A percentile compares a stretch with the other conserved stretches of the same genome.
Conservation (phyloP, 2,113 vertebrate genomes). For the Monarcha castaneiventris region DNA sequence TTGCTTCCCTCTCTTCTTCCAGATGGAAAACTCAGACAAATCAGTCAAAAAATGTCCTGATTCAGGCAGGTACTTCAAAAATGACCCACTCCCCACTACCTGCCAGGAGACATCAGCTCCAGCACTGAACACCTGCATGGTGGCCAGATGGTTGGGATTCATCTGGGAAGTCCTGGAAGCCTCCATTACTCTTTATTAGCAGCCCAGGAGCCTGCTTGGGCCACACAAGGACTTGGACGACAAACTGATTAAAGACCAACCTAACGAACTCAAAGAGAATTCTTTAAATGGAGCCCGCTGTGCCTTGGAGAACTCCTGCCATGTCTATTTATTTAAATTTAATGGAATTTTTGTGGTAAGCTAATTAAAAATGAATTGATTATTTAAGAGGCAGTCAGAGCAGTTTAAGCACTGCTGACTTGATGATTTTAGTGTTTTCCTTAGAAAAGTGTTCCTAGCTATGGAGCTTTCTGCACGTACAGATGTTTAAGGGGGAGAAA, state of each 20-base stretch:
- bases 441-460: background rate
- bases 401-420: constrained; percentile 51
- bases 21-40: background rate
- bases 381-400: constrained; percentile 61
- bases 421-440: constrained; percentile 51
- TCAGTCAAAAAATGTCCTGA: background rate
- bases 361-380: constrained; percentile 67
- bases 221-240: constrained; percentile 33
- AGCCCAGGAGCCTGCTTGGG: background rate
- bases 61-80: background rate
- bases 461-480: background rate
- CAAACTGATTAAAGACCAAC: constrained; percentile 42
- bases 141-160: background rate
- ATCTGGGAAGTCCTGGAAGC: background rate
- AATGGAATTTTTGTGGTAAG: constrained; percentile 62
- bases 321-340: constrained; percentile 65
- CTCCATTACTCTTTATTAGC: background rate
- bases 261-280: constrained; percentile 57
- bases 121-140: background rate
- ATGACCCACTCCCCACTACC: background rate
- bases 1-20: background rate
- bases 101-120: background rate
- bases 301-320: constrained; percentile 56
- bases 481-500: background rate
- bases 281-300: constrained; percentile 46